These are phyloP conservation scores for Halichondria panicea DNA, from an alignment of 37 sponge, comb jelly and placozoan genomes.

Conservation along the genomic window DNA sequence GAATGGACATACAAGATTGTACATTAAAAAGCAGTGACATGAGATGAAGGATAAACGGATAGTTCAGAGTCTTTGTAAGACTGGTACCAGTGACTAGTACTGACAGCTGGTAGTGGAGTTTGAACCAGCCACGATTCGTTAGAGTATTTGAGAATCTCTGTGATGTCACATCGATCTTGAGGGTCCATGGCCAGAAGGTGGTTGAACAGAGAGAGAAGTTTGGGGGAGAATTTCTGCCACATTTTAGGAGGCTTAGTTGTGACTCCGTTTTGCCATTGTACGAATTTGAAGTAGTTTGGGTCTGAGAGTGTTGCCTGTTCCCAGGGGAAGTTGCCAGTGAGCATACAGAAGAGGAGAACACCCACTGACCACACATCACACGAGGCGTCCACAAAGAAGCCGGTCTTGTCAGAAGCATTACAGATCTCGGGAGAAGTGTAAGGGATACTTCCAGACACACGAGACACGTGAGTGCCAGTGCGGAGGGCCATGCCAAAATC, in stretches of 20 bases:
- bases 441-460: conserved; percentile 80
- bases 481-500: conserved; percentile 84
- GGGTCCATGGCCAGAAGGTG: conserved; percentile 61
- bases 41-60: no score
- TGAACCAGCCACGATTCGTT: conserved; percentile 58
- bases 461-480: conserved; percentile 64
- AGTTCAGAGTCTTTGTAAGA: no score
- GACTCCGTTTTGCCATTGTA: conserved; percentile 56
- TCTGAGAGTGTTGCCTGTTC: conserved; percentile 69
- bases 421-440: conserved; percentile 88
- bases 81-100: no score
- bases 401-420: conserved; percentile 49
- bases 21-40: no score
- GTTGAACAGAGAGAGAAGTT: conserved; percentile 62
- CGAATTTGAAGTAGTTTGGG: conserved; percentile 72
- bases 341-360: conserved; percentile 81
- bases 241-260: conserved; percentile 30
- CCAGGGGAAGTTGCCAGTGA: conserved; percentile 85
- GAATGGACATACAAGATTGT: no score
- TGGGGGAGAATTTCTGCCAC: conserved; percentile 66
- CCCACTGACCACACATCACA: conserved; percentile 87
- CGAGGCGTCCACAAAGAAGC: conserved; percentile 62
- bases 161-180: conserved; percentile 48
- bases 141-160: conserved; percentile 52
- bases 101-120: no score